phyloP scores from a whole-genome alignment of 1,140 invertebrate genomes.

The Leptinotarsa lineolata region DNA sequence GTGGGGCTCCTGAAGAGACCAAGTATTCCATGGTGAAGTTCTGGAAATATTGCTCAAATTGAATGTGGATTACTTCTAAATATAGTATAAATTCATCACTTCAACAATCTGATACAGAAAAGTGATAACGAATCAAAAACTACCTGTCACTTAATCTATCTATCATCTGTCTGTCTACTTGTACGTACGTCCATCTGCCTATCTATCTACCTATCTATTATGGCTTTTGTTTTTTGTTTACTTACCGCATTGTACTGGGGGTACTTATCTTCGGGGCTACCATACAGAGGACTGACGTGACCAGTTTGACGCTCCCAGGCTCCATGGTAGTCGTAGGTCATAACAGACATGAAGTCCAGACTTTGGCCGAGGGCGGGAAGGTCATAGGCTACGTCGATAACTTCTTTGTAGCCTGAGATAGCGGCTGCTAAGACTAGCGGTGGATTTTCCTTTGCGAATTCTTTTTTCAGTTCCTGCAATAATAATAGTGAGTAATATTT shows the following conservation, averaged over 20 bases:
- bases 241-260: conserved; percentile 79
- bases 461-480: conserved; percentile 74
- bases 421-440: conserved; percentile 77
- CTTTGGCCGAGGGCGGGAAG: conserved; percentile 67
- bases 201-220: not conserved
- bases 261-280: conserved; percentile 64
- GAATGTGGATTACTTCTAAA: too few species aligned
- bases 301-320: conserved; percentile 81
- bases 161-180: too few species aligned
- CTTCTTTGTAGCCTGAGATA: conserved; percentile 86
- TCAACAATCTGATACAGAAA: too few species aligned
- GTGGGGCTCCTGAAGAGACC: conserved; percentile 72
- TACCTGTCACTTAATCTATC: too few species aligned
- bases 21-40: conserved; percentile 79
- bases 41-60: conserved; percentile 53
- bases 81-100: not conserved
- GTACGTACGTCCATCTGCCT: too few species aligned
- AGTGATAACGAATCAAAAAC: too few species aligned
- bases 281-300: conserved; percentile 80
- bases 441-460: conserved; percentile 71
- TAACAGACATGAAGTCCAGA: conserved; percentile 83
- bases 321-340: conserved; percentile 90
- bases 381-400: conserved; percentile 84
- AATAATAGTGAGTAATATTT: conserved; percentile 10
- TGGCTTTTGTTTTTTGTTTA: conserved; percentile 31